A percentile compares a stretch with the other conserved stretches of the same genome.
Evolutionary conservation across 2,797 vertebrate genomes (phyloP).

Genomic region (Capromys pilorides): DNA sequence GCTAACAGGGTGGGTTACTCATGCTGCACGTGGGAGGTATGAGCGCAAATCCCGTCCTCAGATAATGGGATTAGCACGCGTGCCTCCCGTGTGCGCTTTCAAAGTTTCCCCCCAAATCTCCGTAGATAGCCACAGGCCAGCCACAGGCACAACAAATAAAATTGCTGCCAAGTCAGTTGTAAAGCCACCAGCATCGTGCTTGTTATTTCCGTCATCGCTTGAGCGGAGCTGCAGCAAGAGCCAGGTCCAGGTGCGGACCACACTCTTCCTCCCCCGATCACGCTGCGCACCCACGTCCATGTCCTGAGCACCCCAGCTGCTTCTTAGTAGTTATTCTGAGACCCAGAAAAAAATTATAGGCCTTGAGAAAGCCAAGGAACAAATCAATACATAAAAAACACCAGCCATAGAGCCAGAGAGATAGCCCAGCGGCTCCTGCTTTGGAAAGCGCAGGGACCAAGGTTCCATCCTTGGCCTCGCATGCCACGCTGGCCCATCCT

Average conservation of each 20-base stretch:
- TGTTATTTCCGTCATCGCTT: conserved; percentile 36
- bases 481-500: too few species aligned
- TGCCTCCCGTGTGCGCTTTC: conserved; percentile 73
- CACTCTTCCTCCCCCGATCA: background rate
- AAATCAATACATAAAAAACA: background rate
- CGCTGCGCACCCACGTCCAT: background rate
- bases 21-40: conserved; percentile 76
- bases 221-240: background rate
- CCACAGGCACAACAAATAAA: conserved; percentile 81
- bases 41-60: conserved; percentile 85
- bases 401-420: background rate
- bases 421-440: too few species aligned
- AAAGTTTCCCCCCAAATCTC: conserved; percentile 82
- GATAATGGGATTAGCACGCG: conserved; percentile 84
- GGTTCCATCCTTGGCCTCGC: too few species aligned
- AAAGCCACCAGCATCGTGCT: conserved; percentile 62
- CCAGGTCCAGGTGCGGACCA: background rate
- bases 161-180: conserved; percentile 76
- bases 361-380: background rate
- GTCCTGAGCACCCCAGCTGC: background rate
- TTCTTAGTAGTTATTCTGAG: conserved; percentile 1
- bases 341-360: background rate
- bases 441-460: too few species aligned
- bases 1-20: conserved; percentile 70
- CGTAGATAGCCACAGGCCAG: conserved; percentile 76